Evolutionary conservation across 2,797 vertebrate genomes (phyloP).

Genomic region (Hippocampus kuda): DNA sequence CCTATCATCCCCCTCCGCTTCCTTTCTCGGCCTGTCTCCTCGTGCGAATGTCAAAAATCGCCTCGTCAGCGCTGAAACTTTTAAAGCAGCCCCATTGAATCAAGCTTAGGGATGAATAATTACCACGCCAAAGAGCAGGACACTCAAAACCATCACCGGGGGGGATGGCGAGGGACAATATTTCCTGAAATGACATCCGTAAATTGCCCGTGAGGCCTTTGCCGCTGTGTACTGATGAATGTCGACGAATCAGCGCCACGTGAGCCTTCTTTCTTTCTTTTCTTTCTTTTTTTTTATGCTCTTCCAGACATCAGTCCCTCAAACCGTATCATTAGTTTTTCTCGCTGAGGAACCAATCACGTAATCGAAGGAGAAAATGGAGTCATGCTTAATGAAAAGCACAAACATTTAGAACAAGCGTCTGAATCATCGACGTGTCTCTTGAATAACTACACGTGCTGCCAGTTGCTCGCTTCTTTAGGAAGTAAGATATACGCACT

Average conservation of each 20-base stretch:
- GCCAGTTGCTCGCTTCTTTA: background rate
- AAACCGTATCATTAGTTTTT: constrained; percentile 5
- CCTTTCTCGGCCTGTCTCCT: constrained; percentile 26
- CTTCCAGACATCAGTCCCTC: background rate
- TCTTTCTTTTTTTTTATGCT: constrained; percentile 8
- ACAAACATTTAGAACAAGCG: constrained; percentile 11
- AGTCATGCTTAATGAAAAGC: constrained; percentile 8
- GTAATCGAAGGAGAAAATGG: constrained; percentile 21
- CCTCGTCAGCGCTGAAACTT: constrained; percentile 20
- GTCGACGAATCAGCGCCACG: constrained; percentile 21
- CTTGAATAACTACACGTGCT: background rate
- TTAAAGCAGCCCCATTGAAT: constrained; percentile 22
- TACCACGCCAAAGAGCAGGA: constrained; percentile 39
- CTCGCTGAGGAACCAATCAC: constrained; percentile 5
- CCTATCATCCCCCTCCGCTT: background rate
- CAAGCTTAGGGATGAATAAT: constrained; percentile 38
- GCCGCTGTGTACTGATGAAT: constrained; percentile 15
- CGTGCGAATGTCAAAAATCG: constrained; percentile 26
- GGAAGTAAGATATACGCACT: background rate
- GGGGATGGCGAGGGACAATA: constrained; percentile 11
- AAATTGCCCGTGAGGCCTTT: constrained; percentile 17
- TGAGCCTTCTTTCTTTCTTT: background rate
- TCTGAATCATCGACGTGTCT: constrained; percentile 6
- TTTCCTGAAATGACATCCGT: constrained; percentile 30
- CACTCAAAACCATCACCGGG: constrained; percentile 20